A percentile compares a stretch with the other conserved stretches of the same genome.
phyloP scores from a whole-genome alignment of 2,888 invertebrate genomes.

The Dryocosmus kuriphilus region DNA sequence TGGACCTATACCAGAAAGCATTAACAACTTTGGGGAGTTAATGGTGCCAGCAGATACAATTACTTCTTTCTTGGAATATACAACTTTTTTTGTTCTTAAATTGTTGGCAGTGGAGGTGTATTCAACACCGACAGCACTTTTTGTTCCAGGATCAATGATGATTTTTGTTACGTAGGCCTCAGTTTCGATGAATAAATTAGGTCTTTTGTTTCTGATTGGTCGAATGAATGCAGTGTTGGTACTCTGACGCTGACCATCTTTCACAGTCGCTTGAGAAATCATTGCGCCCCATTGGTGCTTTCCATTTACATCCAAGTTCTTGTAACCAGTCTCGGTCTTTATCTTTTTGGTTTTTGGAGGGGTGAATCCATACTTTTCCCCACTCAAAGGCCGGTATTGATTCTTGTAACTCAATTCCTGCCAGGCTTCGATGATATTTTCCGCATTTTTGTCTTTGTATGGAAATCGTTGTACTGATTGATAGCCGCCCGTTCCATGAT shows the following conservation, averaged over 20 bases:
- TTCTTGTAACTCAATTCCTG: too few relatives aligned
- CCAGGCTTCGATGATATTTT: too few relatives aligned
- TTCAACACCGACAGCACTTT: conserved; percentile 87
- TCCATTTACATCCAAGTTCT: conserved; percentile 80
- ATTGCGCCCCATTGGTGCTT: conserved; percentile 81
- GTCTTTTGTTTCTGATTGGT: conserved; percentile 58
- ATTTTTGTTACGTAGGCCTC: too few relatives aligned
- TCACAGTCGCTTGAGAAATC: conserved; percentile 80
- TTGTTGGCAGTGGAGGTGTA: conserved; percentile 80
- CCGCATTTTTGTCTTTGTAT: too few relatives aligned
- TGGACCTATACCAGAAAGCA: conserved; percentile 84
- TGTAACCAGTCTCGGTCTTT: conserved; percentile 77
- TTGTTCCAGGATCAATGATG: too few relatives aligned
- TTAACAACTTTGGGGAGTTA: conserved; percentile 91
- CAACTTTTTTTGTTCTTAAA: conserved; percentile 79
- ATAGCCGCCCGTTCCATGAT: too few relatives aligned
- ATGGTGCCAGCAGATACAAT: conserved; percentile 92
- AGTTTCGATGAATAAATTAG: conserved; percentile 31
- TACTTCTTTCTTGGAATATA: conserved; percentile 85
- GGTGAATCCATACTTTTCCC: too few relatives aligned
- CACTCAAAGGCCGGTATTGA: too few relatives aligned
- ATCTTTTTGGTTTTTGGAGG: too few relatives aligned
- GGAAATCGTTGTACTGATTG: too few relatives aligned
- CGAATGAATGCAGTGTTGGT: too few relatives aligned
- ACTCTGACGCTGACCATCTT: too few relatives aligned